Conservation (phyloP, 92 coral and sea anemone genomes). For the Zoanthus gigantus region DNA sequence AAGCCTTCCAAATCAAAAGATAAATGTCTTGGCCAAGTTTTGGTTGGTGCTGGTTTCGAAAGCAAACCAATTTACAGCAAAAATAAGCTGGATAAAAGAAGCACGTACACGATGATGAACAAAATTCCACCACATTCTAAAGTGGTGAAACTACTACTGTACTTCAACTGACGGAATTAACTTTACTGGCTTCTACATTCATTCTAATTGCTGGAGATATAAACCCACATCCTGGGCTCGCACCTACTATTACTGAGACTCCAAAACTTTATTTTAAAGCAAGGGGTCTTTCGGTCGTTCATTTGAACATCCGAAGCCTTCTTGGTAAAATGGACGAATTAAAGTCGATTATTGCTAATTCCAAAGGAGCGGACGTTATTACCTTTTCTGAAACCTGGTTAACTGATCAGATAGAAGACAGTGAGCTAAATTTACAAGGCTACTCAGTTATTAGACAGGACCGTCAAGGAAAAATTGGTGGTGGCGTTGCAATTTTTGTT, state of each 20-base stretch:
- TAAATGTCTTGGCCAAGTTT: too few species aligned
- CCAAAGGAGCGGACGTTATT: background rate
- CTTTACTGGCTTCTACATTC: slow-evolving; percentile 45
- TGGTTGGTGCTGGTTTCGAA: too few species aligned
- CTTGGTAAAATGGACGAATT: slow-evolving; percentile 56
- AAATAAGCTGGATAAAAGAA: slow-evolving; percentile 48
- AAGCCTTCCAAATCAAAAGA: too few species aligned
- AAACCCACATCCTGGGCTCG: slow-evolving; percentile 34
- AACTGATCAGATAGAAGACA: slow-evolving; percentile 39
- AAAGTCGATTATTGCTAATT: background rate
- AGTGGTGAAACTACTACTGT: slow-evolving; percentile 26
- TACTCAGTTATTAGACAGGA: slow-evolving; percentile 33
- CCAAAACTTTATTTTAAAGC: slow-evolving; percentile 54
- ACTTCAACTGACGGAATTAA: slow-evolving; percentile 43
- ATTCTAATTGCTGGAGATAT: slow-evolving; percentile 47
- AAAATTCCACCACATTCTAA: slow-evolving; percentile 26
- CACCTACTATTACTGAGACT: slow-evolving; percentile 23
- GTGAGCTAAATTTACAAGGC: slow-evolving; percentile 33
- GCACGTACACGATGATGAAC: slow-evolving; percentile 23
- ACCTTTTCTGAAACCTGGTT: slow-evolving; percentile 43
- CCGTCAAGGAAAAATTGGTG: slow-evolving; percentile 33
- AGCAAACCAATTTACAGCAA: background rate
- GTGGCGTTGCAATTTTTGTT: slow-evolving; percentile 33
- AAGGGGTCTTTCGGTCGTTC: slow-evolving; percentile 54
- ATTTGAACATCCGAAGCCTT: slow-evolving; percentile 53